Evolutionary conservation across 2,888 invertebrate species (phyloP).

Genomic region (Macrophya annulata): DNA sequence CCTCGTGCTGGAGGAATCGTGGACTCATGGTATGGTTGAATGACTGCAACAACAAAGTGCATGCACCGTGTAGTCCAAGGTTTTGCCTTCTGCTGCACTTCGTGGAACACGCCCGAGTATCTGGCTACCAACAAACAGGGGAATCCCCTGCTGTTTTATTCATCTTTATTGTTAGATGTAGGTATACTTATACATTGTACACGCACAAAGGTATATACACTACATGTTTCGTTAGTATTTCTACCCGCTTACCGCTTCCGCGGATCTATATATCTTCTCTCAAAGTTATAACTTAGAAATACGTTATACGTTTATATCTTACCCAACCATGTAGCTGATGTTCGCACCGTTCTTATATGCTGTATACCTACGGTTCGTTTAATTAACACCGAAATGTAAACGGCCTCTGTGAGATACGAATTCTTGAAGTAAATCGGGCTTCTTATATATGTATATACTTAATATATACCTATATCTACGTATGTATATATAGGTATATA

Average conservation of each 20-base stretch:
- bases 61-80: constrained; percentile 18
- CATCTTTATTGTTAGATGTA: background rate
- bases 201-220: background rate
- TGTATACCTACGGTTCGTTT: constrained; percentile 9
- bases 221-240: constrained; percentile 26
- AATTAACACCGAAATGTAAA: constrained; percentile 22
- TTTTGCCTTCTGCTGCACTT: background rate
- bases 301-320: background rate
- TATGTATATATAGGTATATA: too few relatives aligned
- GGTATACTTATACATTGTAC: background rate
- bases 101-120: constrained; percentile 26
- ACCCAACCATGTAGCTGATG: constrained; percentile 2
- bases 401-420: constrained; percentile 2
- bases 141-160: constrained; percentile 52
- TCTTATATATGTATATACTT: background rate
- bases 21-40: constrained; percentile 32
- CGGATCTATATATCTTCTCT: constrained; percentile 8
- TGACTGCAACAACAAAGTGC: constrained; percentile 48
- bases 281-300: constrained; percentile 28
- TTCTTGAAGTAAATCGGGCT: background rate
- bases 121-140: constrained; percentile 37
- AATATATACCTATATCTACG: background rate
- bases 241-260: constrained; percentile 4
- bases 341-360: constrained; percentile 8
- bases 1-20: constrained; percentile 27